Evolutionary conservation across 2,113 vertebrate genomes (phyloP).

Genomic region (Diadophis punctatus): DNA sequence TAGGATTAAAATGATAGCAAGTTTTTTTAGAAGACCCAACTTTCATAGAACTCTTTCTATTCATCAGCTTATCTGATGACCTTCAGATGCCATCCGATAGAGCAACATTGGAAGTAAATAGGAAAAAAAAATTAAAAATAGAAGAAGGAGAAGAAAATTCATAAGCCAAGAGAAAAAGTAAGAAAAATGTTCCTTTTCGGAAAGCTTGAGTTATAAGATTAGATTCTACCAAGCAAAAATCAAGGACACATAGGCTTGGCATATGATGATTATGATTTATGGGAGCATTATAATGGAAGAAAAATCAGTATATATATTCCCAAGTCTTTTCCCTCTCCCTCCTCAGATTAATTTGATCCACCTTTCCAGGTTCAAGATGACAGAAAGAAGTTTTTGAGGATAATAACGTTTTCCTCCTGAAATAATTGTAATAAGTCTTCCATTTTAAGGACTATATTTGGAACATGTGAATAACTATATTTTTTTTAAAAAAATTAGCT

Average conservation of each 20-base stretch:
- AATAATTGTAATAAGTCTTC: slow-evolving; percentile 36
- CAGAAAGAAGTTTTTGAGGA: slow-evolving; percentile 27
- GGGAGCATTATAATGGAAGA: slow-evolving; percentile 57
- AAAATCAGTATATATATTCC: slow-evolving; percentile 68
- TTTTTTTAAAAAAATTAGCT: neutral
- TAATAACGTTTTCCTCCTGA: slow-evolving; percentile 1
- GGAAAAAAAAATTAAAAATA: slow-evolving; percentile 18
- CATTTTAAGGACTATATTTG: slow-evolving; percentile 27
- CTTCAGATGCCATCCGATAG: slow-evolving; percentile 48
- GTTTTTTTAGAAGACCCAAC: neutral
- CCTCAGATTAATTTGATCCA: slow-evolving; percentile 49
- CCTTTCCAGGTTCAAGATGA: slow-evolving; percentile 25
- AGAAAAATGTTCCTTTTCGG: slow-evolving; percentile 52
- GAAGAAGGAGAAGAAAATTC: slow-evolving; percentile 38
- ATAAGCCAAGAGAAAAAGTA: slow-evolving; percentile 27
- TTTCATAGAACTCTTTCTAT: slow-evolving; percentile 16
- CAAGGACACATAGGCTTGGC: slow-evolving; percentile 56
- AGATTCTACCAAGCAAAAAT: slow-evolving; percentile 59
- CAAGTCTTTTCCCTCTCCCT: slow-evolving; percentile 55
- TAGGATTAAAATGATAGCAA: neutral
- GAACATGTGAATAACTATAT: neutral
- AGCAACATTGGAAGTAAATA: slow-evolving; percentile 22
- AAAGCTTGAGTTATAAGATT: slow-evolving; percentile 54
- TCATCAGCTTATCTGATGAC: slow-evolving; percentile 46
- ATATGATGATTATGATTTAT: slow-evolving; percentile 68